Evolutionary conservation across 1,140 invertebrate genomes (phyloP), one percentile per base, ranked within the genome.

Genomic region (Cardiocondyla obscurior): DNA sequence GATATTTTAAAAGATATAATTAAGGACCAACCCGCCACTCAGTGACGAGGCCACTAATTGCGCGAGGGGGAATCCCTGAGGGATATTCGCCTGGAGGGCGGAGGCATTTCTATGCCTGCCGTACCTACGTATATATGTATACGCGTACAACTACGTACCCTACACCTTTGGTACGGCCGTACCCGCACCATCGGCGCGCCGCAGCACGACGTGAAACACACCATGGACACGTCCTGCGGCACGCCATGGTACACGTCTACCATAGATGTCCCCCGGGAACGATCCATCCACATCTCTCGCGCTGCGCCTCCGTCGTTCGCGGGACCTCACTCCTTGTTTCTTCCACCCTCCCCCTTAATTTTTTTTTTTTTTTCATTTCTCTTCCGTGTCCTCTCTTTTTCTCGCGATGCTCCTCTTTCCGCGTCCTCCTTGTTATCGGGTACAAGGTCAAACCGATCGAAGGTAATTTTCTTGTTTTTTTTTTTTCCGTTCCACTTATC

Each of bases 1-100:
- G 87, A 92, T 92, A 92, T 93, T 93, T 93, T 89, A 88, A 92
- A 90, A 89, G 89, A 92, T 92, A 92, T 92, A 91, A 93, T 92
- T 93, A 93, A 92, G 89, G 85, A 53, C 79, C 88, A 83, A 83
- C 72, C 84, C 83, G 82, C 51, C 82, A 76, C 85, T 88, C 82
- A 87, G 87, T 87, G 89, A 88, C 69, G 86, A 89, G 86, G 88
- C 87, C 88, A 89, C 91, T 93, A 92, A 93, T 92, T 92, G 88
- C 87, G 74, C 85, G 72, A 74, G 84, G 88, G 84, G 70, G 64
- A 77, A 67, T 83, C 83, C 83, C 83, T 22, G 30, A 60, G 76
- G 86, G 39, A 82, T 81, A 8, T 39, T 36, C 39, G 58, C 49
- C 49, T 30, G 28, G 36, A 53, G 69, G 67, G 25, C 39, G 42